Evolutionary conservation across 1,140 invertebrate species (phyloP).

Genomic region (Pseudomyrmex cubaensis): DNA sequence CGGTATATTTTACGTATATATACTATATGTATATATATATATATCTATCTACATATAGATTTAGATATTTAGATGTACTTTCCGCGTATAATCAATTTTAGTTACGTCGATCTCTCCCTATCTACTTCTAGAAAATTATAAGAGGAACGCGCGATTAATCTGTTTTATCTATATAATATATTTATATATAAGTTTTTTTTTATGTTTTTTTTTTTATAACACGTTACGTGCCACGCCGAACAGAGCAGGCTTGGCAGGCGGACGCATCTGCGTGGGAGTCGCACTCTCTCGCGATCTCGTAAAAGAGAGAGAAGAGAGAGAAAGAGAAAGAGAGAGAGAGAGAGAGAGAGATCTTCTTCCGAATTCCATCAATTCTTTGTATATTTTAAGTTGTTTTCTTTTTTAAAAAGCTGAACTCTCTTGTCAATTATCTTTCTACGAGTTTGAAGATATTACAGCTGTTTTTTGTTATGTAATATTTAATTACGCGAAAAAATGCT

Average conservation of each 20-base stretch:
- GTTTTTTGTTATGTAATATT: too few relatives aligned
- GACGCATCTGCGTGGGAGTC: conserved; percentile 72
- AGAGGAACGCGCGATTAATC: conserved; percentile 70
- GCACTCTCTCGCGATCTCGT: conserved; percentile 67
- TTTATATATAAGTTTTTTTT: conserved; percentile 15
- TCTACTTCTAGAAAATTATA: conserved; percentile 74
- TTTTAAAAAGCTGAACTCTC: background rate
- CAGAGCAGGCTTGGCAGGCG: conserved; percentile 72
- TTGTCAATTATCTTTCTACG: background rate
- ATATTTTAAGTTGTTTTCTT: too few relatives aligned
- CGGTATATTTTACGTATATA: conserved; percentile 62
- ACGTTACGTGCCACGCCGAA: conserved; percentile 70
- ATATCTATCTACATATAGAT: conserved; percentile 60
- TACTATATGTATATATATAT: conserved; percentile 56
- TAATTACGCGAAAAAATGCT: too few relatives aligned
- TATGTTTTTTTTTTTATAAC: conserved; percentile 64
- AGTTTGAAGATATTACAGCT: too few relatives aligned
- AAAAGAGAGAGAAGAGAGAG: too few relatives aligned
- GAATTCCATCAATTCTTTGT: background rate
- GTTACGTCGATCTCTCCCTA: conserved; percentile 57
- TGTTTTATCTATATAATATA: conserved; percentile 54
- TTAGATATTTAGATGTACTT: conserved; percentile 64
- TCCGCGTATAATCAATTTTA: conserved; percentile 66
- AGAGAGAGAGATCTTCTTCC: background rate
- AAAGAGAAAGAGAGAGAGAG: too few relatives aligned